phyloP scores from a whole-genome alignment of 2,113 vertebrate genomes.

The Motacilla tschutschensis region DNA sequence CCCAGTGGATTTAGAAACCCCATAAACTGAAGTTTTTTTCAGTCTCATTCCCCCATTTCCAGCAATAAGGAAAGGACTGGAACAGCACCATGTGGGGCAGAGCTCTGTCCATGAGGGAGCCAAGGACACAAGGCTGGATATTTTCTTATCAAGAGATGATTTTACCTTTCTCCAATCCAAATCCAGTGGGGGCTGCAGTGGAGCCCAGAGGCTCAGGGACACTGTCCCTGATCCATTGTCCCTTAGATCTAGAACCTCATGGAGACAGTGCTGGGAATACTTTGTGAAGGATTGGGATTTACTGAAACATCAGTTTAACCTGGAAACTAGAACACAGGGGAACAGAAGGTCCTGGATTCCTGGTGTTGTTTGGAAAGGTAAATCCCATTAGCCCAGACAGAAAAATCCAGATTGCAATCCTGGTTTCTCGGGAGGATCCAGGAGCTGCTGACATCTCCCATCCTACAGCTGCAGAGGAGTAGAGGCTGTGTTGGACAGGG shows the following conservation, averaged over 20 bases:
- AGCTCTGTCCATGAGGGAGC: neutral
- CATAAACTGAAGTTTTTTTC: neutral
- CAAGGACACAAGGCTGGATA: neutral
- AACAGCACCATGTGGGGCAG: neutral
- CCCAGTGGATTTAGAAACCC: neutral
- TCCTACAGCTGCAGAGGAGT: neutral
- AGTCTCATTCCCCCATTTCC: neutral
- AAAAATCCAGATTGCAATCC: neutral
- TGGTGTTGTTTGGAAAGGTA: neutral
- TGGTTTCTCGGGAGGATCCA: neutral
- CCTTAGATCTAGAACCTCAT: neutral
- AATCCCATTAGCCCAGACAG: neutral
- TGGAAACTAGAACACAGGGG: neutral
- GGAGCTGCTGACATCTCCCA: neutral
- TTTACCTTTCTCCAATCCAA: neutral
- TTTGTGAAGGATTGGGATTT: neutral
- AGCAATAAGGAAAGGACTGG: neutral
- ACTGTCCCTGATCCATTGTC: neutral
- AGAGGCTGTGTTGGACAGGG: neutral
- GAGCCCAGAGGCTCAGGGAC: neutral
- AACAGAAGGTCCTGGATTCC: neutral
- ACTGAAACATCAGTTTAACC: neutral
- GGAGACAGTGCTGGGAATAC: neutral
- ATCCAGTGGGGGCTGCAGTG: neutral
- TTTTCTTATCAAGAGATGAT: accelerated